Evolutionary conservation across 2,888 invertebrate species (phyloP).

Genomic region (Mythimna vitellina): DNA sequence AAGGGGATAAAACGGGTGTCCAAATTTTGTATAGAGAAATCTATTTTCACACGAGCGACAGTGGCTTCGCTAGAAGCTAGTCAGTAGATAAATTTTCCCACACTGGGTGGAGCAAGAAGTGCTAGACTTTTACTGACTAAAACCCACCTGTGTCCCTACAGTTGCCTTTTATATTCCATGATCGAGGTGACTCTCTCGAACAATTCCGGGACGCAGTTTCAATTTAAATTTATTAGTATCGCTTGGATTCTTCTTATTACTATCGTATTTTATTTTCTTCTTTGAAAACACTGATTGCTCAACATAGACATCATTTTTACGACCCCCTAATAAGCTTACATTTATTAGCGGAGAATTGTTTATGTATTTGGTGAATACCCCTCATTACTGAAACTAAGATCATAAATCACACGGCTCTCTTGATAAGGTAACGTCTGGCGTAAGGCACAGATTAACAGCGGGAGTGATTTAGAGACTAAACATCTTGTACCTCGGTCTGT

Average conservation of each 20-base stretch:
- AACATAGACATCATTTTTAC: constrained; percentile 35
- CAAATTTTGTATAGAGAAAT: too few relatives aligned
- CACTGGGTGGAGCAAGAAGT: too few relatives aligned
- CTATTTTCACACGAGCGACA: too few relatives aligned
- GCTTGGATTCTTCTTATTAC: not conserved
- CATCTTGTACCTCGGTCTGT: not conserved
- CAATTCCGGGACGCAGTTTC: not conserved
- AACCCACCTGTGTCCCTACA: too few relatives aligned
- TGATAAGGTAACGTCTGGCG: constrained; percentile 60
- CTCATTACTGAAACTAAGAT: constrained; percentile 73
- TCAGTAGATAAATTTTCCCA: too few relatives aligned
- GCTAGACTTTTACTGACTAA: too few relatives aligned
- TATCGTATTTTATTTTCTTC: not conserved
- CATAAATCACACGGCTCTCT: constrained; percentile 72
- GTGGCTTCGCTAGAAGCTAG: too few relatives aligned
- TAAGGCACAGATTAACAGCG: constrained; percentile 43
- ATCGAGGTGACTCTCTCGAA: too few relatives aligned
- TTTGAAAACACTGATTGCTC: constrained; percentile 25
- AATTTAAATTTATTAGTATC: not conserved
- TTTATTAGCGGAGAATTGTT: constrained; percentile 69
- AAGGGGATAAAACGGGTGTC: too few relatives aligned
- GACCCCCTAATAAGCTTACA: constrained; percentile 52
- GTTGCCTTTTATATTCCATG: too few relatives aligned
- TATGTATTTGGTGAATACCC: constrained; percentile 67
- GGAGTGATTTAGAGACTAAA: not conserved